Evolutionary conservation across 2,113 vertebrate species (phyloP), one percentile per base, ranked within the genome.

Genomic region (Pagrus major): DNA sequence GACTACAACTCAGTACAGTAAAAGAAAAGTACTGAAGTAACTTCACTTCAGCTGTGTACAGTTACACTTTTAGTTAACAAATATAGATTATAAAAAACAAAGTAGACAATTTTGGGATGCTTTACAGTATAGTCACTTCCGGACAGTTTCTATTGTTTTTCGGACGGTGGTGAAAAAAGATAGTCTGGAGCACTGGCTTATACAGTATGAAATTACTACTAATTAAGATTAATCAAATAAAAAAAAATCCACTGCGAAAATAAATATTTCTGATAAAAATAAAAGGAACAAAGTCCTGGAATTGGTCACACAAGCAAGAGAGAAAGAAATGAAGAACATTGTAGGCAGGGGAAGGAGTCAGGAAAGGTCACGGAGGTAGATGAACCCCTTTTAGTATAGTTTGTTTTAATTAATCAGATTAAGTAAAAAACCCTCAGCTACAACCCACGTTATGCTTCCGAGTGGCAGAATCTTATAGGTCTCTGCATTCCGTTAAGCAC

Each of bases 401-500:
- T 93, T 86, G 90, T 85, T 92, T 92, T 85, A 91, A 93, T 91
- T 87, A 95, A 92, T 89, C 90, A 91, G 83, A 92, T 92, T 87
- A 92, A 89, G 78, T 86, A 86, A 87, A 69, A 88, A 47, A 71
- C 44, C 52, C 65, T 89, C 75, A 85, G 84, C 88, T 70, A 81
- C 63, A 80, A 44, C 89, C 80, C 86, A 93, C 90, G 90, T 93
- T 79, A 78, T 90, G 81, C 78, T 94, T 94, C 92, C 79, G 76
- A 93, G 89, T 93, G 91, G 89, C 91, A 89, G 82, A 86, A 88
- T 93, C 87, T 93, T 90, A 70, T 86, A 77, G 87, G 78, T 84
- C 89, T 89, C 93, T 94, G 93, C 84, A 88, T 92, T 74, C 35
- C 66, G 79, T 94, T 95, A 96, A 95, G 93, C 83, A 93, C 92